Base-by-base conservation (phyloP, 2,113 vertebrate species). In the Hemicordylus capensis region DNA sequence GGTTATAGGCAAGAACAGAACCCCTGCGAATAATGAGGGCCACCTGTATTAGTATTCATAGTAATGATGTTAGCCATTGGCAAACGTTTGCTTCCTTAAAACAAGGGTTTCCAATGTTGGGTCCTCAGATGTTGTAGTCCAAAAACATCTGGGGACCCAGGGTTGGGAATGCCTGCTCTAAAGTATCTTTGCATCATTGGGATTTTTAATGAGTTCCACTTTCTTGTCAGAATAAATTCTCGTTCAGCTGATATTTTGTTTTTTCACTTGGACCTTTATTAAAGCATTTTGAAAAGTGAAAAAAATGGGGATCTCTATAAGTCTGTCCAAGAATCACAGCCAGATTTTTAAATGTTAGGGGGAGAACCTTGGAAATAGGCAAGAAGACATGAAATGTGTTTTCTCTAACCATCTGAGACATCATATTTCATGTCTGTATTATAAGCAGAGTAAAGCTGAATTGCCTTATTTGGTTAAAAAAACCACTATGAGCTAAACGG, bases 391-490 rank as follows among this genome's bases (percentile, higher is more conserved):
- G 86, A 84, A 76, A 93, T 48, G 82, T 89, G 76, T 92, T 94
- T 91, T 94, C 79, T 91, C 86, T 89, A 77, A 93, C 91, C 92
- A 93, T 93, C 86, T 90, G 74, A 92, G 91, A 92, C 90, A 58
- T 92, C 85, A 7, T 83, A 88, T 93, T 91, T 91, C 90, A 79
- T 75, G 81, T 58, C 82, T 89, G 86, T 89, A 89, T 93, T 96
- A 85, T 96, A 95, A 97, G 96, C 97, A 97, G 67, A 84, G 91
- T 91, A 90, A 96, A 94, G 94, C 89, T 94, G 90, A 89, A 85
- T 96, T 90, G 67, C 97, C 97, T 97, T 97, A 95, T 97, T 96
- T 96, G 97, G 97, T 91, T 88, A 95, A 96, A 92, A 84, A 93
- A 85, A 88, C 89, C 44, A 80, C 76, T 63, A n/a, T 88, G 88